Percentiles rank a stretch among this genome's conserved stretches.
phyloP scores from a whole-genome alignment of 1,140 invertebrate genomes.

The Ceratina calcarata region DNA sequence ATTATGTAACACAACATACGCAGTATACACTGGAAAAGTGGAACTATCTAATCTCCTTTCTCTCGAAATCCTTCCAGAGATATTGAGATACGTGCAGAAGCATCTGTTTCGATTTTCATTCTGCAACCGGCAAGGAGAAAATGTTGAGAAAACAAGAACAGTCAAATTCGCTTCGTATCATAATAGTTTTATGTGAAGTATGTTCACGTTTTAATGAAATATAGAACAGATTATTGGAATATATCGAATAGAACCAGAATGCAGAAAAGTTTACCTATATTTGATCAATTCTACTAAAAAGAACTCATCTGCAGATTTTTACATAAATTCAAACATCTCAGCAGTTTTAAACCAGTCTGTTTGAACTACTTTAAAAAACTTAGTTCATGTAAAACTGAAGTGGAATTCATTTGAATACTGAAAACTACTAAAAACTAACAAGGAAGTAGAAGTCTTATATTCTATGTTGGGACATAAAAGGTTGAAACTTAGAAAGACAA shows the following conservation, averaged over 20 bases:
- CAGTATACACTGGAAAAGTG: conserved; percentile 32
- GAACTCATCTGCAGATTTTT: neutral
- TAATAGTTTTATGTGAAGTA: conserved; percentile 8
- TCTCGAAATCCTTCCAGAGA: conserved; percentile 44
- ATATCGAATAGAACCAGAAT: neutral
- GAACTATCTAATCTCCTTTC: conserved; percentile 45
- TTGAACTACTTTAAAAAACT: too few relatives aligned
- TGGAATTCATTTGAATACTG: too few relatives aligned
- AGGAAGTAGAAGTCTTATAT: too few relatives aligned
- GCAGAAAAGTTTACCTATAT: too few relatives aligned
- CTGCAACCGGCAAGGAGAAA: conserved; percentile 9
- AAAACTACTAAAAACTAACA: too few relatives aligned
- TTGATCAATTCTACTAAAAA: too few relatives aligned
- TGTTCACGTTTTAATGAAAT: neutral
- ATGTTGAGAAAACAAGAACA: conserved; percentile 11
- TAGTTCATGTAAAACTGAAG: too few relatives aligned
- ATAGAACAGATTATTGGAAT: neutral
- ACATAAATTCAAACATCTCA: neutral
- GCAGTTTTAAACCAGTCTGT: too few relatives aligned
- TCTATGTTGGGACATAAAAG: neutral
- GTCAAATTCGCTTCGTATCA: conserved; percentile 1
- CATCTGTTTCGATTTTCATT: conserved; percentile 30
- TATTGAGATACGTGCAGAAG: conserved; percentile 31
- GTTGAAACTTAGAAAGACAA: neutral
- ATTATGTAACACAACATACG: conserved; percentile 25